Base-by-base conservation (phyloP, 2,888 invertebrate genomes). In the Mimas tiliae region DNA sequence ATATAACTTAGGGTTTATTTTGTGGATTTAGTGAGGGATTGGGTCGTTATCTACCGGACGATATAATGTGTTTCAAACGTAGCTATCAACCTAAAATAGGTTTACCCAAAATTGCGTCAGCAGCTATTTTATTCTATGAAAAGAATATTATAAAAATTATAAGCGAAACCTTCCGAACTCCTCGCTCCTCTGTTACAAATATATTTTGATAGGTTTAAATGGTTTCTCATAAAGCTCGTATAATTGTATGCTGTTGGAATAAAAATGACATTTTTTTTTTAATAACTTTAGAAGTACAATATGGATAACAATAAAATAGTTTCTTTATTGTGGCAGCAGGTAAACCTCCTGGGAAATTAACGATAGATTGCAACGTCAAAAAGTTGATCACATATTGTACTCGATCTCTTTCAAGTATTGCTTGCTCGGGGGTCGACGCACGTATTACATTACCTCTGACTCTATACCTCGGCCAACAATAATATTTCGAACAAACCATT, bases 311-410 rank as follows among this genome's bases (percentile, higher is more conserved):
- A 87, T 89, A 87, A 88, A 88, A 85, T 85, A 88, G 87, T 88
- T 90, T 87, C 88, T 90, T 90, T 87, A 90, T 89, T 88, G 88
- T 86, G 85, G 84, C 80, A 81, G 83, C 85, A 88, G 89, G 89
- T 88, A 77, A 83, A 75, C 80, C 92, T 84, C 92, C 2, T 53
- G 91, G 92, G 92, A 91, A 92, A 92, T 92, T 91, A 91, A 84
- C 84, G 82, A 86, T 85, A 89, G 84, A 91, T 90, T 89, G 89
- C 87, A 86, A 87, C 88, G 85, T 91, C 90, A 90, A 89, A 88
- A 87, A 87, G 79, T 88, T 89, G 88, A 89, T 90, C 89, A 89
- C 87, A 89, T 86, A 89, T 88, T 88, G 88, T 89, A 81, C 79
- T 83, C 81, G 79, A 79, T 83, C 84, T 85, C 79, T 82, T 85